Conservation (phyloP, 2,888 invertebrate species). For the Tenodera sinensis region DNA sequence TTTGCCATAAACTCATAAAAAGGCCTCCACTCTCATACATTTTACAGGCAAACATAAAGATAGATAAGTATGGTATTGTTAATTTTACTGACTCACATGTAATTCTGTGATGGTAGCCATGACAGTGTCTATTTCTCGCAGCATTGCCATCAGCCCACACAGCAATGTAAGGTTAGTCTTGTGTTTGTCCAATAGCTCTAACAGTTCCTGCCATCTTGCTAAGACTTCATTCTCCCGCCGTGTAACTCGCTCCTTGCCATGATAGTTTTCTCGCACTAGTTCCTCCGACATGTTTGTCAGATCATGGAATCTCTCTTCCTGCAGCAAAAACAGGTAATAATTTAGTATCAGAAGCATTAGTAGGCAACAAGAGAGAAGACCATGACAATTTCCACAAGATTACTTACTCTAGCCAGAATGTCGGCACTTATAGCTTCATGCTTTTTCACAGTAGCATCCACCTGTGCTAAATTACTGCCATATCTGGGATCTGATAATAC, state of each 20-base stretch:
- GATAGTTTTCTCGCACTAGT: constrained; percentile 85
- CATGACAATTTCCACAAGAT: neutral
- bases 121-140: constrained; percentile 89
- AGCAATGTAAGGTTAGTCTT: constrained; percentile 70
- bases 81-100: constrained; percentile 52
- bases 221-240: constrained; percentile 72
- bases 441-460: constrained; percentile 96
- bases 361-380: neutral
- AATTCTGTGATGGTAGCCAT: constrained; percentile 78
- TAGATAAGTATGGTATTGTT: too few relatives aligned
- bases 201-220: constrained; percentile 80
- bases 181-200: constrained; percentile 81
- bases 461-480: constrained; percentile 85
- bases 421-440: constrained; percentile 98
- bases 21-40: too few relatives aligned
- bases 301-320: constrained; percentile 91
- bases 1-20: too few relatives aligned
- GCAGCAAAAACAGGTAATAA: constrained; percentile 30
- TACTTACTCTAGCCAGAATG: constrained; percentile 74
- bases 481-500: constrained; percentile 90
- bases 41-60: too few relatives aligned
- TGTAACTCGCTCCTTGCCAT: constrained; percentile 77
- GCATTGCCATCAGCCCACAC: constrained; percentile 80
- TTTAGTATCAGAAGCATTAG: neutral
- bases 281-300: constrained; percentile 91